phyloP scores from a whole-genome alignment of 2,888 invertebrate species.

The Catocala sponsa region DNA sequence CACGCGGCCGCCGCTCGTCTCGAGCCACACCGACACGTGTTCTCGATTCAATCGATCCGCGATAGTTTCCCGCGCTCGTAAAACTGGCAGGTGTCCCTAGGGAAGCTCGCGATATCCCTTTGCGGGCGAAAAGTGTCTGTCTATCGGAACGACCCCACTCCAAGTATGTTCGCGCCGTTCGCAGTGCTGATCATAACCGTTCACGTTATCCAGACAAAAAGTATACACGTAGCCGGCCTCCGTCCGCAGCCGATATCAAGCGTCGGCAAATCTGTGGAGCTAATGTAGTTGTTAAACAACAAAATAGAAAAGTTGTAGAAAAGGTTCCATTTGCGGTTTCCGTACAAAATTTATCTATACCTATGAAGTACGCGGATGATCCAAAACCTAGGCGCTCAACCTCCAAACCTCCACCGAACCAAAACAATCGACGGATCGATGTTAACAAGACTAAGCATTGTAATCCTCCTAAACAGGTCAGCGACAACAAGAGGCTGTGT shows the following conservation, averaged over 20 bases:
- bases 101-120: conserved; percentile 63
- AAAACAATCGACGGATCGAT: conserved; percentile 60
- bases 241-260: conserved; percentile 54
- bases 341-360: conserved; percentile 78
- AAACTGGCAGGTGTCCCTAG: conserved; percentile 65
- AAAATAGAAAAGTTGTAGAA: conserved; percentile 70
- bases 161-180: conserved; percentile 70
- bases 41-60: conserved; percentile 25
- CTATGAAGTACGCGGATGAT: conserved; percentile 79
- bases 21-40: conserved; percentile 44
- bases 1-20: conserved; percentile 62
- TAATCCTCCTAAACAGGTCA: conserved; percentile 82
- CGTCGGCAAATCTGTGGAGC: conserved; percentile 38
- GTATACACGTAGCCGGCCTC: conserved; percentile 59
- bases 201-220: conserved; percentile 64
- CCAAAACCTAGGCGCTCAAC: conserved; percentile 70
- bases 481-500: conserved; percentile 82
- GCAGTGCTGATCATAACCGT: conserved; percentile 72
- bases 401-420: conserved; percentile 66
- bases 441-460: conserved; percentile 76
- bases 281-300: conserved; percentile 69
- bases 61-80: conserved; percentile 31
- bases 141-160: conserved; percentile 74
- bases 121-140: conserved; percentile 78
- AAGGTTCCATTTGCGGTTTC: conserved; percentile 78